Evolutionary conservation across 2,113 vertebrate genomes (phyloP), one percentile per base, ranked within the genome.

Genomic region (Microcebus murinus): DNA sequence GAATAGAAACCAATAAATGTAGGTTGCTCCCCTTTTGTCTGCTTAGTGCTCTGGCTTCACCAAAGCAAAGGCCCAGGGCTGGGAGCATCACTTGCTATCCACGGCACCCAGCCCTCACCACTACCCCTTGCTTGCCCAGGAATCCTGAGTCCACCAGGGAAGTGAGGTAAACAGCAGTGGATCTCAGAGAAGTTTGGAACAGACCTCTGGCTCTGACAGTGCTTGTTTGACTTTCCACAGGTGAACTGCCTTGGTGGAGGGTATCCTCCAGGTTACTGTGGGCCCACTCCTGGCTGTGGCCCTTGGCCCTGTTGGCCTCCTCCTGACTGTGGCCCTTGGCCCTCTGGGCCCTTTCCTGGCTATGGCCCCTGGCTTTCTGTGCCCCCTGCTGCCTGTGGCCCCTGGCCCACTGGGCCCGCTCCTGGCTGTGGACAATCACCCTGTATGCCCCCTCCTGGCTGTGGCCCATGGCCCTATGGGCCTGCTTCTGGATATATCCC

Each of bases 211-310:
- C 52, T 91, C 68, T 96, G 34, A 95, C 34, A 73, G 34, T 82
- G 77, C 13, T 88, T 88, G 52, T 91, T 84, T 94, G 73, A 13
- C 61, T 94, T 97, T 96, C 68, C 61, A 94, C 42, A 94, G 94
- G 92, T 67, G 4, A 81, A 81, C 45, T 31, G 73, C 45, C 74
- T 81, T 27, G 55, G 34, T 1, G 36, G 87, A 52, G 76, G 31
- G 10, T 34, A n/a, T 11, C 48, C 48, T 48, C 48, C 48, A 48
- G 48, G 10, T 48, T 48, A 48, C 48, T 48, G 48, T 48, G 48
- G 48, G 48, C 48, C 48, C 48, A 48, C 48, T 48, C 48, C 48
- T 6, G 45, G 45, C 18, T 48, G 52, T 77, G 65, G 65, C 59
- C 59, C 25, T 27, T 45, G 59, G 59, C 50, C 50, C 14, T 52